These are phyloP conservation scores for Ophraella communa DNA, from an alignment of 2,888 invertebrate genomes.

Conservation along the genomic window DNA sequence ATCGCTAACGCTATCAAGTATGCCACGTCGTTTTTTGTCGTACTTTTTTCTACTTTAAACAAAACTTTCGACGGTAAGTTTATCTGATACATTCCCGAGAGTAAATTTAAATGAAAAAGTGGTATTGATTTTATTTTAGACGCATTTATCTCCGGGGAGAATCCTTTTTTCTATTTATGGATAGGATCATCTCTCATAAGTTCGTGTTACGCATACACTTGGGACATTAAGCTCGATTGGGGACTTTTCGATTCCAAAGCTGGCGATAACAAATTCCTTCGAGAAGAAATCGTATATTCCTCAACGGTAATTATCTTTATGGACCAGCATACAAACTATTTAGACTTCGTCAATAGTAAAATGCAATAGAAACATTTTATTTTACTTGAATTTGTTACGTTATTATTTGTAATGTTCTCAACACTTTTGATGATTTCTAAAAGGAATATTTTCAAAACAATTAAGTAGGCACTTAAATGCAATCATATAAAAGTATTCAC, in stretches of 20 bases:
- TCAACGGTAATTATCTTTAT: slow-evolving; percentile 72
- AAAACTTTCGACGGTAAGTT: slow-evolving; percentile 68
- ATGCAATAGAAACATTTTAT: too few relatives aligned
- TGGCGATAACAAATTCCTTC: slow-evolving; percentile 87
- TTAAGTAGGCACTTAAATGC: too few relatives aligned
- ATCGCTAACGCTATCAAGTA: slow-evolving; percentile 98
- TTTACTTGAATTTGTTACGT: too few relatives aligned
- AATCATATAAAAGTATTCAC: too few relatives aligned
- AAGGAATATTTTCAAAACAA: too few relatives aligned
- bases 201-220: slow-evolving; percentile 93
- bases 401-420: too few relatives aligned
- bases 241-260: slow-evolving; percentile 91
- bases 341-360: not conserved
- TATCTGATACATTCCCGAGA: not conserved
- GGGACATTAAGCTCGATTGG: slow-evolving; percentile 99
- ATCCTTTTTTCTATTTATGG: slow-evolving; percentile 91
- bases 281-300: slow-evolving; percentile 96
- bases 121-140: slow-evolving; percentile 15
- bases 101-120: not conserved
- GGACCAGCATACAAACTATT: not conserved
- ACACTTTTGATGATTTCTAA: too few relatives aligned
- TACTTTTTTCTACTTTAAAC: slow-evolving; percentile 80
- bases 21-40: slow-evolving; percentile 94
- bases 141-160: slow-evolving; percentile 60
- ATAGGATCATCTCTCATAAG: slow-evolving; percentile 83